These are phyloP conservation scores for Carterocephalus palaemon DNA, from an alignment of 2,888 invertebrate genomes.

Conservation along the genomic window DNA sequence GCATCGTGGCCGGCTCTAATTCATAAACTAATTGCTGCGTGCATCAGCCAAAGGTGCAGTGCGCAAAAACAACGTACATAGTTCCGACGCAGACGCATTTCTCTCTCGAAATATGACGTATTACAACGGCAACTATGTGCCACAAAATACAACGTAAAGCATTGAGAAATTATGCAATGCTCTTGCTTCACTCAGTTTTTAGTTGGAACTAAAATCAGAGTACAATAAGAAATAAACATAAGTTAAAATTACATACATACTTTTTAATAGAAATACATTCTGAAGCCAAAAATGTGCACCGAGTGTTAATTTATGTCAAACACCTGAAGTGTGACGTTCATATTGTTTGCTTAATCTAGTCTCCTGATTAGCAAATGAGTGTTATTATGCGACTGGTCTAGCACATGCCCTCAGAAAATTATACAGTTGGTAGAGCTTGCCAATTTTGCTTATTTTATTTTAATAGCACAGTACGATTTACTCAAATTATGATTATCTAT, in stretches of 20 bases:
- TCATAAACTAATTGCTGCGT: slow-evolving; percentile 45
- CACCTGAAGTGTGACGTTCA: background rate
- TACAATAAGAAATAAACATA: no score
- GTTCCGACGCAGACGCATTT: slow-evolving; percentile 48
- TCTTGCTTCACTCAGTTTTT: background rate
- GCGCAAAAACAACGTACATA: slow-evolving; percentile 59
- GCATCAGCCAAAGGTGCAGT: slow-evolving; percentile 59
- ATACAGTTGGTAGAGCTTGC: slow-evolving; percentile 46
- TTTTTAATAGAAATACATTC: slow-evolving; percentile 1
- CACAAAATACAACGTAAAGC: slow-evolving; percentile 11
- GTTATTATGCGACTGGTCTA: slow-evolving; percentile 29
- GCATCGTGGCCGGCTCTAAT: slow-evolving; percentile 50
- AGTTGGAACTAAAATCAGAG: background rate
- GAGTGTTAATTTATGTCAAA: slow-evolving; percentile 8
- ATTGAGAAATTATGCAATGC: slow-evolving; percentile 3
- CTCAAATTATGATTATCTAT: slow-evolving; percentile 41
- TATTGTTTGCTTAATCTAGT: slow-evolving; percentile 10
- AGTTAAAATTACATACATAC: no score
- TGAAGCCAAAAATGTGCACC: slow-evolving; percentile 6
- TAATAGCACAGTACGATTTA: slow-evolving; percentile 64
- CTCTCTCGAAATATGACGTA: slow-evolving; percentile 47
- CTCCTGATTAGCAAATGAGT: slow-evolving; percentile 4
- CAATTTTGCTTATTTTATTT: slow-evolving; percentile 55
- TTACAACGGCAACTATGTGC: slow-evolving; percentile 36
- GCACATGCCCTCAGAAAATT: slow-evolving; percentile 56